Base-by-base conservation (phyloP, 2,888 invertebrate species). In the Dysmachus trigonus region DNA sequence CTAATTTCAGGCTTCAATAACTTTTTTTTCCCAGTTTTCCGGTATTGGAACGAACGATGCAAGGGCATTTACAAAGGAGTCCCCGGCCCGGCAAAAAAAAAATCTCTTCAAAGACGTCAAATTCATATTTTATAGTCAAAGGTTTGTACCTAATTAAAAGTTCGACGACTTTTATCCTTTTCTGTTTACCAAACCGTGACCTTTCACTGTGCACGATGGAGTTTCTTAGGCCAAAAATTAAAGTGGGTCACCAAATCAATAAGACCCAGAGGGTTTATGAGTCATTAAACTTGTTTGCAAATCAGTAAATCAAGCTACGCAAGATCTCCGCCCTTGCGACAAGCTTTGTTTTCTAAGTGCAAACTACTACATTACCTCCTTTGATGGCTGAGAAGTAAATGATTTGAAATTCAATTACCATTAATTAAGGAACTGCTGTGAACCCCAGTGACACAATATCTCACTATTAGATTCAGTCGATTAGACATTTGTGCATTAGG, bases 1-100 rank as follows among this genome's bases (percentile, higher is more conserved):
- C 30, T 77, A 77, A 77, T 77, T 77, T 77, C 77, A 77, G 30
- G 77, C 47, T 77, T 27, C 77, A 47, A 41, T 77, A 77, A 35
- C 77, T 77, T 77, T 62, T 27, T 77, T 77, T 62, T 27, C 5
- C 47, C 47, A 47, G 47, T 47, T n/a, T n/a, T 7, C n/a, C 0
- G 15, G n/a, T 62, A 22, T 7, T 62, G 10, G 13, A 53, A 0
- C 8, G 22, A 5, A 22, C 22, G 18, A 62, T 62, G 62, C 62
- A 22, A 62, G 62, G 27, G 22, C 62, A 18, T 10, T 62, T 62
- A 62, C 62, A 62, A 62, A 62, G 62, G 27, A 62, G 3, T 27
- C 62, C 62, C 22, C 22, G 62, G 10, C 62, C 62, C 62, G 4
- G 27, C 22, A 8, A 41, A 41, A 35, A 51, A 8, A 51, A 53